A percentile compares a stretch with the other conserved stretches of the same genome.
phyloP scores from a whole-genome alignment of 2,888 invertebrate species.

The Suillia variegata region DNA sequence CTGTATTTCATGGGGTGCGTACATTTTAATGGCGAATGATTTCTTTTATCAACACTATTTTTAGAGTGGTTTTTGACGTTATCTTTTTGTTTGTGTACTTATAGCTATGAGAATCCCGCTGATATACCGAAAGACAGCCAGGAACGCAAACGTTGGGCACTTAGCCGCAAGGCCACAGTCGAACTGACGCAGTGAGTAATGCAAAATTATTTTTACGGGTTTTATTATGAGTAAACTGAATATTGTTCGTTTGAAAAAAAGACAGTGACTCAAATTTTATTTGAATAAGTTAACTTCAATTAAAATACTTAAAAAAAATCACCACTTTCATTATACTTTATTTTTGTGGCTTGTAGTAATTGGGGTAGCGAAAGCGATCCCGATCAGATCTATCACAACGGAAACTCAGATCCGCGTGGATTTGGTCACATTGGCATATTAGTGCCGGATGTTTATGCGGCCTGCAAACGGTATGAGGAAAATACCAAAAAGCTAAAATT shows the following conservation, averaged over 20 bases:
- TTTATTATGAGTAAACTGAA: no score
- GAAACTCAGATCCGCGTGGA: slow-evolving; percentile 87
- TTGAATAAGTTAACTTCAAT: no score
- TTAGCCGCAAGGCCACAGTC: slow-evolving; percentile 82
- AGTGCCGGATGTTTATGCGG: slow-evolving; percentile 87
- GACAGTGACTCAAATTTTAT: no score
- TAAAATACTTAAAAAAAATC: no score
- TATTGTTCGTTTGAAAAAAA: no score
- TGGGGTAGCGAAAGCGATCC: slow-evolving; percentile 92
- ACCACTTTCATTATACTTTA: no score
- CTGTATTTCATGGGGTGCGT: slow-evolving; percentile 88
- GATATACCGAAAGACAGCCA: slow-evolving; percentile 76
- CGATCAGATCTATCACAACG: slow-evolving; percentile 82
- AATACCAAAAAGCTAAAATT: background rate
- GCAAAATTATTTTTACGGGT: no score
- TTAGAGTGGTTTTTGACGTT: no score
- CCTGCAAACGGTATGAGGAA: slow-evolving; percentile 72
- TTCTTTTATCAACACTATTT: no score
- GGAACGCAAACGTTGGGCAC: slow-evolving; percentile 76
- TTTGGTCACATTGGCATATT: slow-evolving; percentile 92
- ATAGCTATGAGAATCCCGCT: slow-evolving; percentile 72
- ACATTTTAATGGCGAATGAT: background rate
- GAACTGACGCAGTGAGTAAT: slow-evolving; percentile 89
- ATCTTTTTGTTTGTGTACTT: background rate
- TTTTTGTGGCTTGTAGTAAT: slow-evolving; percentile 72